Conservation (phyloP, 2,113 vertebrate genomes). For the Siphamia tubifer region DNA sequence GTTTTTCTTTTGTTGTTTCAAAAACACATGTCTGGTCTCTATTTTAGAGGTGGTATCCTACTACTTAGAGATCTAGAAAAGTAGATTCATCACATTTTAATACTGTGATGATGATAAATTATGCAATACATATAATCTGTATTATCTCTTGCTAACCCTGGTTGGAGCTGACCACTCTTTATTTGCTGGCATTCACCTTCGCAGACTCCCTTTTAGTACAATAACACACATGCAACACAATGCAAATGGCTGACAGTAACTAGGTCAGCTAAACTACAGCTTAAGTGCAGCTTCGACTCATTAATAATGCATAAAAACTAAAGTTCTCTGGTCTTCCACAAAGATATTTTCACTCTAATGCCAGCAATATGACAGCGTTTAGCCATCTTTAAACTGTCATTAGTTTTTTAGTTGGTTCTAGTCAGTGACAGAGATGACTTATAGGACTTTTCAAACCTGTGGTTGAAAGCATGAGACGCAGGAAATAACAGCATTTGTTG, state of each 20-base stretch:
- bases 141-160: neutral
- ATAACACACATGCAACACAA: slow-evolving; percentile 34
- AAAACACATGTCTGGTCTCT: neutral
- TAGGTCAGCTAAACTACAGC: slow-evolving; percentile 66
- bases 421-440: neutral
- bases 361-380: slow-evolving; percentile 1
- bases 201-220: neutral
- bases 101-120: neutral
- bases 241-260: slow-evolving; percentile 53
- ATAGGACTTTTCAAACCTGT: slow-evolving; percentile 1
- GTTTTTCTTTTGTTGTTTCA: neutral
- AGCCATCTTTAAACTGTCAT: neutral
- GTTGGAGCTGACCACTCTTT: neutral
- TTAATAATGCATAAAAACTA: slow-evolving; percentile 68
- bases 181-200: slow-evolving; percentile 2
- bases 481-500: slow-evolving; percentile 3
- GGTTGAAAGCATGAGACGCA: neutral
- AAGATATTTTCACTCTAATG: slow-evolving; percentile 26
- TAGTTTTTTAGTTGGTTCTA: neutral
- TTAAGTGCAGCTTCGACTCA: slow-evolving; percentile 63
- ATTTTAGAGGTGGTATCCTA: no score
- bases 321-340: slow-evolving; percentile 39
- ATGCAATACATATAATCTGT: neutral
- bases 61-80: no score
- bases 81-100: no score